These are phyloP conservation scores for Synergus japonicus DNA, from an alignment of 2,888 invertebrate species.

Conservation along the genomic window DNA sequence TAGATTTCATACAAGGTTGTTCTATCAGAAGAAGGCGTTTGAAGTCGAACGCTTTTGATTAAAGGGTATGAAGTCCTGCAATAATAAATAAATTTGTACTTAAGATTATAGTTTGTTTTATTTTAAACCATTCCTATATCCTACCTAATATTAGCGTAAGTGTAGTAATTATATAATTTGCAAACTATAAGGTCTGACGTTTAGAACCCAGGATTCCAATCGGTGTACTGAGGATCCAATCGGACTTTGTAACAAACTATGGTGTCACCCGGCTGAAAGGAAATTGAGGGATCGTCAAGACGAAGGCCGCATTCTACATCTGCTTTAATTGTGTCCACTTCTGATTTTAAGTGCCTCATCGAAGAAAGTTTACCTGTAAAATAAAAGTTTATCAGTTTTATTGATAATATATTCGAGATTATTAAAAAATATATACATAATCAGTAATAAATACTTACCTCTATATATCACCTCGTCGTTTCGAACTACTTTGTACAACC, in stretches of 20 bases:
- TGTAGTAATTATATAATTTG: neutral
- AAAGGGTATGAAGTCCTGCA: conserved; percentile 32
- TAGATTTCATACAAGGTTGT: conserved; percentile 10
- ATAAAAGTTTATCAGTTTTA: neutral
- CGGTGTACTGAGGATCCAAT: conserved; percentile 82
- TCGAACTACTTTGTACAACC: conserved; percentile 84
- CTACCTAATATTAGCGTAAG: neutral
- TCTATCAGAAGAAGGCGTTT: neutral
- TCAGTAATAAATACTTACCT: conserved; percentile 79
- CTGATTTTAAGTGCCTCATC: conserved; percentile 93
- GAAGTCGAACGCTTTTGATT: neutral
- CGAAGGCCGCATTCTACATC: conserved; percentile 94
- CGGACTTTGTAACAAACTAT: conserved; percentile 87
- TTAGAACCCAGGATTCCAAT: conserved; percentile 94
- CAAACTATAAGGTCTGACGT: neutral
- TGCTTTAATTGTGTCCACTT: conserved; percentile 89
- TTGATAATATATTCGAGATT: neutral
- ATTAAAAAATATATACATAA: too few relatives aligned
- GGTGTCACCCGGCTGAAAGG: conserved; percentile 86
- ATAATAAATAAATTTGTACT: conserved; percentile 39
- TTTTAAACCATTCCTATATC: conserved; percentile 10
- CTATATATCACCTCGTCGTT: conserved; percentile 83
- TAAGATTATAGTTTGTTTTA: conserved; percentile 24
- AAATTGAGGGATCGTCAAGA: conserved; percentile 82
- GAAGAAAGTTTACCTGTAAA: conserved; percentile 85